Evolutionary conservation across 2,113 vertebrate genomes (phyloP).

Genomic region (Sander vitreus): DNA sequence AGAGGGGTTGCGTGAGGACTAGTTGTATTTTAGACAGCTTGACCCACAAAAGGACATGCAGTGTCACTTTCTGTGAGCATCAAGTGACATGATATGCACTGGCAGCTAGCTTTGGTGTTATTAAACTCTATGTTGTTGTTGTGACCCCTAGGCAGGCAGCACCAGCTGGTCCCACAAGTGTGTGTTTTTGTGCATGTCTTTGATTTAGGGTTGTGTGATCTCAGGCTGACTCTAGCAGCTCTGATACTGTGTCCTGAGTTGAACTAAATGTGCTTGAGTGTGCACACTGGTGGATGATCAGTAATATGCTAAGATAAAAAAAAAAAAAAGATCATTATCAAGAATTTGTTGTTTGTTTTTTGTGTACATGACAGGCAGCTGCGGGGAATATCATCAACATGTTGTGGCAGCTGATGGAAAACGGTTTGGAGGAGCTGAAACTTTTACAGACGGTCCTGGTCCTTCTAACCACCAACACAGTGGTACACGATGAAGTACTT

Average conservation of each 20-base stretch:
- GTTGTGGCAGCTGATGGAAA: slow-evolving; percentile 99
- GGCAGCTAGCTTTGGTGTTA: slow-evolving; percentile 28
- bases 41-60: slow-evolving; percentile 30
- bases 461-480: slow-evolving; percentile 96
- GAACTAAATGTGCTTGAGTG: neutral
- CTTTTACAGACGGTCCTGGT: slow-evolving; percentile 98
- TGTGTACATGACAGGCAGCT: slow-evolving; percentile 86
- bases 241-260: neutral
- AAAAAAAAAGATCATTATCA: neutral
- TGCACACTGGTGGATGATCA: neutral
- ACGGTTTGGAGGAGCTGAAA: slow-evolving; percentile 97
- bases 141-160: slow-evolving; percentile 27
- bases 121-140: slow-evolving; percentile 13
- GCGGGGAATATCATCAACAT: slow-evolving; percentile 99
- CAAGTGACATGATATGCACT: slow-evolving; percentile 29
- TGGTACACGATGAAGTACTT: slow-evolving; percentile 96
- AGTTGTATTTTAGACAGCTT: slow-evolving; percentile 21
- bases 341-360: neutral
- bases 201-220: slow-evolving; percentile 7
- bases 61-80: slow-evolving; percentile 45
- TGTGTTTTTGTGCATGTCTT: slow-evolving; percentile 16
- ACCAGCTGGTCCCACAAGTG: slow-evolving; percentile 48
- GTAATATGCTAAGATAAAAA: neutral
- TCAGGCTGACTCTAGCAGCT: slow-evolving; percentile 9
- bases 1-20: neutral